A percentile compares a stretch with the other conserved stretches of the same genome.
These are phyloP conservation scores for Clusia tigrina DNA, from an alignment of 2,888 invertebrate genomes.

Conservation along the genomic window DNA sequence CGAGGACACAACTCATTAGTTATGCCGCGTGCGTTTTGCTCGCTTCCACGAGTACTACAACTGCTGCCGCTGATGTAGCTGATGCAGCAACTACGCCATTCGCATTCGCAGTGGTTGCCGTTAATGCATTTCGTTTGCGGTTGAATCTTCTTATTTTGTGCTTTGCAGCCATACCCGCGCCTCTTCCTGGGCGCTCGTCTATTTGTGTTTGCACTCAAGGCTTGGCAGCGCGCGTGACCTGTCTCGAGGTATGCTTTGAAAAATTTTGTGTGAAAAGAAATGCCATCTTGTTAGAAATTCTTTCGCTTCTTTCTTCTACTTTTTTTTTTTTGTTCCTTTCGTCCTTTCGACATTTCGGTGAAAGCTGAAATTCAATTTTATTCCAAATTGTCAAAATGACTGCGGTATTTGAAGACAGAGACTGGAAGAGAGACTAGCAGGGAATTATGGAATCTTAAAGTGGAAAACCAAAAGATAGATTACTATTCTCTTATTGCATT, in stretches of 20 bases:
- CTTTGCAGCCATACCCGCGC: background rate
- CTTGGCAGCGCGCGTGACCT: constrained; percentile 17
- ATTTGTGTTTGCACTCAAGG: constrained; percentile 16
- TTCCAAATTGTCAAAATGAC: constrained; percentile 1
- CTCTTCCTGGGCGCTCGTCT: background rate
- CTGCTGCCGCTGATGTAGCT: constrained; percentile 12
- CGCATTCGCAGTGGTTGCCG: background rate
- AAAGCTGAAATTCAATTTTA: constrained; percentile 7
- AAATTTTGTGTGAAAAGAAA: constrained; percentile 9
- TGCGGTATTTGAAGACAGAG: too few species aligned
- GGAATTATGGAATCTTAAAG: too few species aligned
- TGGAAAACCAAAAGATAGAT: too few species aligned
- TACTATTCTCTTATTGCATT: too few species aligned
- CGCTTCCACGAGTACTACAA: too few species aligned
- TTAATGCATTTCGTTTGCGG: constrained; percentile 11
- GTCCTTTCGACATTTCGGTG: background rate
- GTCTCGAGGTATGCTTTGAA: constrained; percentile 13
- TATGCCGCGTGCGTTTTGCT: constrained; percentile 38
- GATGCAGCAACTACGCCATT: background rate
- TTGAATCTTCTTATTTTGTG: constrained; percentile 3
- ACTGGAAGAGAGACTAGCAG: too few species aligned
- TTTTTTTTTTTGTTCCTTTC: background rate
- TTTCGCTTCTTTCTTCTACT: background rate
- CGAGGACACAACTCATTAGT: constrained; percentile 33
- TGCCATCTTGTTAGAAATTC: constrained; percentile 10